Conservation (phyloP, 2,888 invertebrate genomes). For the Malthinus flaveolus region DNA sequence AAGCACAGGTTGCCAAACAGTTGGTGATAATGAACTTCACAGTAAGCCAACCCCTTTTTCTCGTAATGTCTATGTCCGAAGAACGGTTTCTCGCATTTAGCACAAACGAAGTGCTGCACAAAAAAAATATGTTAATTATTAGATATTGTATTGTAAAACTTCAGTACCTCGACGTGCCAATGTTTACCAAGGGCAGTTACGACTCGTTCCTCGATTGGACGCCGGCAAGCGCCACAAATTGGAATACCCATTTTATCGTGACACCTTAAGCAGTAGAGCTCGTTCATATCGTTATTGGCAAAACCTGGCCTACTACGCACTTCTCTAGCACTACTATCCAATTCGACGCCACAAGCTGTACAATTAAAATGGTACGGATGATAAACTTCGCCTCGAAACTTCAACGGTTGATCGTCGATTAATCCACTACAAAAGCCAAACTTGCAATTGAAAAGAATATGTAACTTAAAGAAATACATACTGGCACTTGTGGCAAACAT, state of each 20-base stretch:
- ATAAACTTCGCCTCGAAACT: slow-evolving; percentile 95
- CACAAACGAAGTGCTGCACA: slow-evolving; percentile 95
- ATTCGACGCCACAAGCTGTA: slow-evolving; percentile 86
- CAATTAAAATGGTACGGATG: slow-evolving; percentile 99
- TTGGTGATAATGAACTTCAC: slow-evolving; percentile 99
- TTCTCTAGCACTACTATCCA: slow-evolving; percentile 95
- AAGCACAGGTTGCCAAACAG: slow-evolving; percentile 98
- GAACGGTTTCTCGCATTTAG: slow-evolving; percentile 99
- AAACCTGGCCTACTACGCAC: slow-evolving; percentile 89
- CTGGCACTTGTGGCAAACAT: slow-evolving; percentile 99
- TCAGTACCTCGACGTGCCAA: slow-evolving; percentile 96
- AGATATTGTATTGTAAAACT: background rate
- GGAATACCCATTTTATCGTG: slow-evolving; percentile 99
- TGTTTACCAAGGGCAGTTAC: slow-evolving; percentile 98
- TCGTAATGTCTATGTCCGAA: slow-evolving; percentile 98
- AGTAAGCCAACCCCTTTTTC: slow-evolving; percentile 97
- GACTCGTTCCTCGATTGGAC: slow-evolving; percentile 98
- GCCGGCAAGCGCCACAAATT: slow-evolving; percentile 98
- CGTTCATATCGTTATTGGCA: slow-evolving; percentile 90
- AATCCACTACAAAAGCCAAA: slow-evolving; percentile 67
- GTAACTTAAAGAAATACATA: too few species aligned
- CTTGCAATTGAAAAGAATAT: background rate
- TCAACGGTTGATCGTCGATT: slow-evolving; percentile 87
- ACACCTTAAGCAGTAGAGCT: slow-evolving; percentile 95
- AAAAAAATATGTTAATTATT: slow-evolving; percentile 6